phyloP scores from a whole-genome alignment of 2,888 invertebrate species.

The Erynnis tages region DNA sequence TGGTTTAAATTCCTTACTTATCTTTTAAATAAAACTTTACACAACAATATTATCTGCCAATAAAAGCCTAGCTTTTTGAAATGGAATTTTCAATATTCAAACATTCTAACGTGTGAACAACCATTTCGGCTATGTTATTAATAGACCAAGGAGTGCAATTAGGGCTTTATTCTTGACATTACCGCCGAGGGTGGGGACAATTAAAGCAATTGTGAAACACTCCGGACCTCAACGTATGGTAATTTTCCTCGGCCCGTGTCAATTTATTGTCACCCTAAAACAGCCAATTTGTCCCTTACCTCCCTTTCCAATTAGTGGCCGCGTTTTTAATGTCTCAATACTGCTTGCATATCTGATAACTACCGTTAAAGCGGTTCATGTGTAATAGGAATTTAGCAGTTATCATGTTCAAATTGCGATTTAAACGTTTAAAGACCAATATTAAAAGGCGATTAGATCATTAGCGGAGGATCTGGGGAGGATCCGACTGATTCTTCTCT shows the following conservation, averaged over 20 bases:
- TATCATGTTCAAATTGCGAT: neutral
- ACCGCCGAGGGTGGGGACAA: conserved; percentile 49
- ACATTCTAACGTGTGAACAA: neutral
- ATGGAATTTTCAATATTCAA: too few relatives aligned
- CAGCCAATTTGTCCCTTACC: conserved; percentile 68
- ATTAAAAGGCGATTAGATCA: too few relatives aligned
- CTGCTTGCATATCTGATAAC: conserved; percentile 43
- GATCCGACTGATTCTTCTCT: too few relatives aligned
- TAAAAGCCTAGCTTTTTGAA: too few relatives aligned
- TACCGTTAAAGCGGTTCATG: conserved; percentile 43
- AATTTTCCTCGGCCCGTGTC: conserved; percentile 69
- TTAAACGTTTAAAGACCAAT: neutral
- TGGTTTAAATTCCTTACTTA: too few relatives aligned
- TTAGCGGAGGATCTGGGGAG: too few relatives aligned
- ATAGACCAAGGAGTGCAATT: conserved; percentile 9
- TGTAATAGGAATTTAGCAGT: conserved; percentile 33
- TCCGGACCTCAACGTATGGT: conserved; percentile 57
- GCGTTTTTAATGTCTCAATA: conserved; percentile 65
- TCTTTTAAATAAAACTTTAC: too few relatives aligned
- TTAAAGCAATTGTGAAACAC: conserved; percentile 73
- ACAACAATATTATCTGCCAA: too few relatives aligned
- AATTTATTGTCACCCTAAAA: conserved; percentile 78
- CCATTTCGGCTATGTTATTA: neutral
- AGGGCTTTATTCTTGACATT: conserved; percentile 18
- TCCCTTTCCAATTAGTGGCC: conserved; percentile 66